Evolutionary conservation across 2,888 invertebrate species (phyloP), one percentile per base, ranked within the genome.

Genomic region (Daptonema setosum): DNA sequence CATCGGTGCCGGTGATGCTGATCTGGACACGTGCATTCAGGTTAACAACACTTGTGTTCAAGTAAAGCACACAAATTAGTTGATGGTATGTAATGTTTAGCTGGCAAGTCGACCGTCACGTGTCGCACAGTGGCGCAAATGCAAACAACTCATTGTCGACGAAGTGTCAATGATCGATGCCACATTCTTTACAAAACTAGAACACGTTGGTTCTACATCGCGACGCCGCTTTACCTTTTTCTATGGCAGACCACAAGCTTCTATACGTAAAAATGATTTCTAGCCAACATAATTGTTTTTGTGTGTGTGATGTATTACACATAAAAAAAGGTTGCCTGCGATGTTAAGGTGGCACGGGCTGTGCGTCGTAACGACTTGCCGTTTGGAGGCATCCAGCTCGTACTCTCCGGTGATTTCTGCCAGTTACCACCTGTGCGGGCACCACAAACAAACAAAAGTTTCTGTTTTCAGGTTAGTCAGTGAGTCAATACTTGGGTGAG

Each of bases 141-240:
- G 87, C 66, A 83, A 81, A 71, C 84, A 86, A 73, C 78, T 90
- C 53, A 84, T 88, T 64, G 87, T 93, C 65, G 93, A 93, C 73
- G 93, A 93, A 75, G 85, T 93, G 63, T 91, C 91, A 0, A 91
- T 93, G 91, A 82, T 93, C 1, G 86, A 88, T 74, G 87, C 84
- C 0, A 76, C 78, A 56, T 87, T 79, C 70, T 91, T 91, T 77
- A 83, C 85, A 48, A 60, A 59, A 8, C 62, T 75, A 47, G 74
- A 74, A 62, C 64, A 65, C 48, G 71, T 74, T 8, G 70, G 58
- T 56, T n/a, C n/a, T n/a, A n/a, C n/a, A n/a, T n/a, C n/a, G n/a
- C n/a, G n/a, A n/a, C n/a, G n/a, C n/a, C n/a, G n/a, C n/a, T n/a
- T n/a, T n/a, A n/a, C n/a, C n/a, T n/a, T n/a, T n/a, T n/a, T n/a